phyloP scores from a whole-genome alignment of 2,888 invertebrate genomes.

The Drosophila stalkeri region DNA sequence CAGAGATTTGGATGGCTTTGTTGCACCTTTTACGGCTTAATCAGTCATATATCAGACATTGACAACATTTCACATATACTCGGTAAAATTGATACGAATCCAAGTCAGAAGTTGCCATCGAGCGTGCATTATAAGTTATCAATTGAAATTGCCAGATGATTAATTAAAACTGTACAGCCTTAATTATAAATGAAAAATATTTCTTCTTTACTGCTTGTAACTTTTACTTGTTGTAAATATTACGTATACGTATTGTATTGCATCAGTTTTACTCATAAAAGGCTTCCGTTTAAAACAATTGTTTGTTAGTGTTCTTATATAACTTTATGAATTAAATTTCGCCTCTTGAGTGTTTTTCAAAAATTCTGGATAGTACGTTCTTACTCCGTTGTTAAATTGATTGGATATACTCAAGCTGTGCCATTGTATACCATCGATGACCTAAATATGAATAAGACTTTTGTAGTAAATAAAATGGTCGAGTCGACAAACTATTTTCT shows the following conservation, averaged over 20 bases:
- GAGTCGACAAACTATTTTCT: not conserved
- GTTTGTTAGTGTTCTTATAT: not conserved
- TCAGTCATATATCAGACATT: constrained; percentile 33
- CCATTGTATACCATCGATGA: not conserved
- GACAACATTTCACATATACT: constrained; percentile 2
- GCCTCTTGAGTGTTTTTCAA: too few species aligned
- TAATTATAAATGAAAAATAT: not conserved
- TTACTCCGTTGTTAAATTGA: not conserved
- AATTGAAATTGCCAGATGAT: not conserved
- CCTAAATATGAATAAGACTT: not conserved
- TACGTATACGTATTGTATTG: not conserved
- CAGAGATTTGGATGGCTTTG: constrained; percentile 41
- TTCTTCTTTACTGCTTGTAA: not conserved
- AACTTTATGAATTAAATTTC: not conserved
- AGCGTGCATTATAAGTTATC: not conserved
- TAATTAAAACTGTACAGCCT: not conserved
- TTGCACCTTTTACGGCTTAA: constrained; percentile 41
- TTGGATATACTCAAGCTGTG: not conserved
- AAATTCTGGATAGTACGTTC: not conserved
- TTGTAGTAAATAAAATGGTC: not conserved
- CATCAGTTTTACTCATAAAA: not conserved
- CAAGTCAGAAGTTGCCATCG: not conserved
- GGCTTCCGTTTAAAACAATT: not conserved
- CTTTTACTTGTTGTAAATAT: not conserved
- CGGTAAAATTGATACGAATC: not conserved